These are phyloP conservation scores for Percopsis transmontana DNA, from an alignment of 2,113 vertebrate species.

Conservation along the genomic window DNA sequence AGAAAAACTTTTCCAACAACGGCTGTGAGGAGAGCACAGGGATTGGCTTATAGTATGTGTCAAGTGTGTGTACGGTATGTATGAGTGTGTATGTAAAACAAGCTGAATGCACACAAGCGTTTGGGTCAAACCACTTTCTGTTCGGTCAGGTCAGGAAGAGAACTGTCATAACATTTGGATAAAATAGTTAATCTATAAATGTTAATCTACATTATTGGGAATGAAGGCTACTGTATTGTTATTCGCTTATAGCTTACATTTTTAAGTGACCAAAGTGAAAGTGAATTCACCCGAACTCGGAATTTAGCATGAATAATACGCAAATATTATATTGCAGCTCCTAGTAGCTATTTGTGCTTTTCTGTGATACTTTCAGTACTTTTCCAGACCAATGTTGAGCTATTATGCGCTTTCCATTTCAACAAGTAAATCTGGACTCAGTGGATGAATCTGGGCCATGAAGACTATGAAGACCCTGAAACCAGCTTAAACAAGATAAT, in stretches of 20 bases:
- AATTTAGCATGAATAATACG: slow-evolving; percentile 39
- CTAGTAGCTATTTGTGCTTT: slow-evolving; percentile 73
- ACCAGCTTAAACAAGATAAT: slow-evolving; percentile 81
- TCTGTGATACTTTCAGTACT: slow-evolving; percentile 47
- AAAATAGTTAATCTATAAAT: slow-evolving; percentile 13
- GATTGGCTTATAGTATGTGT: slow-evolving; percentile 46
- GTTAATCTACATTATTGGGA: slow-evolving; percentile 15
- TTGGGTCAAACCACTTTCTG: slow-evolving; percentile 36
- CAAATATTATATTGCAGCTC: slow-evolving; percentile 58
- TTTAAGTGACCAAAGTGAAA: neutral
- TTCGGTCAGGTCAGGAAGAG: neutral
- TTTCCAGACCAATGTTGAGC: slow-evolving; percentile 44
- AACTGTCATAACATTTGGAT: slow-evolving; percentile 1
- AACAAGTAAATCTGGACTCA: slow-evolving; percentile 49
- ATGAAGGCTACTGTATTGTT: slow-evolving; percentile 17
- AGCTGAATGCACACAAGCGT: slow-evolving; percentile 40
- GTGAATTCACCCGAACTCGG: slow-evolving; percentile 50
- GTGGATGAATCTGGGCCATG: slow-evolving; percentile 46
- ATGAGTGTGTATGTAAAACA: slow-evolving; percentile 53
- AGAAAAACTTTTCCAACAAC: slow-evolving; percentile 25
- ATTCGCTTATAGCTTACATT: slow-evolving; percentile 2
- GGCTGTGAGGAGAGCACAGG: slow-evolving; percentile 42
- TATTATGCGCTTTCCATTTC: slow-evolving; percentile 56
- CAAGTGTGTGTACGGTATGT: slow-evolving; percentile 13
- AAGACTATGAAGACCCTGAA: slow-evolving; percentile 67